Base-by-base conservation (phyloP, 2,888 invertebrate species). In the Stenotaenia linearis region DNA sequence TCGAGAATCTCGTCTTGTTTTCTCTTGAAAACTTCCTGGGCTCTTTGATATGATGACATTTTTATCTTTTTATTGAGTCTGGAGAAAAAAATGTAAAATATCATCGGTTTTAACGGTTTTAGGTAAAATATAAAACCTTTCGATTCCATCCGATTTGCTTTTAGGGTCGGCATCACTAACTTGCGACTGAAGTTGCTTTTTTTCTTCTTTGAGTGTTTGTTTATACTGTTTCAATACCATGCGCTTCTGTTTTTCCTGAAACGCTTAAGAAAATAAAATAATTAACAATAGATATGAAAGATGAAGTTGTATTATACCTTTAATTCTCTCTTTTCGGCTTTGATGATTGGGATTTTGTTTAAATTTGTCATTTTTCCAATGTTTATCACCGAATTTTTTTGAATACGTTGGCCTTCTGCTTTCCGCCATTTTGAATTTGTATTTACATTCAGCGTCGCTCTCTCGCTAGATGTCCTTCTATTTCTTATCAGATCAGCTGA, bases 61-160 rank as follows among this genome's bases (percentile, higher is more conserved):
- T 77, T 77, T 10, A 77, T 28, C 25, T 77, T 77, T 45, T 28
- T 35, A 28, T 77, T 45, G 3, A 77, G 12, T 4, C 77, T 77
- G 7, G 7, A 35, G 4, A 6, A 76, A 21, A 35, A 35, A 35
- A 3, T 7, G 1, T n/a, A n/a, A n/a, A n/a, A n/a, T n/a, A n/a
- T n/a, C n/a, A n/a, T n/a, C n/a, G n/a, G n/a, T n/a, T n/a, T n/a
- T n/a, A n/a, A n/a, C n/a, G n/a, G n/a, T n/a, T n/a, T n/a, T n/a
- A n/a, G n/a, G n/a, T n/a, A n/a, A n/a, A 77, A 77, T 21, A 75
- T 23, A 1, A 56, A 21, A 56, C 56, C 23, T 69, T 69, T 69
- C 12, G 15, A 69, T 69, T 23, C n/a, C 1, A 15, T n/a, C 35
- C 1, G 10, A 21, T 32, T 12, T 10, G 32, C 5, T 32, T 23